Base-by-base conservation (phyloP, 2,113 vertebrate species). In the Lota lota region DNA sequence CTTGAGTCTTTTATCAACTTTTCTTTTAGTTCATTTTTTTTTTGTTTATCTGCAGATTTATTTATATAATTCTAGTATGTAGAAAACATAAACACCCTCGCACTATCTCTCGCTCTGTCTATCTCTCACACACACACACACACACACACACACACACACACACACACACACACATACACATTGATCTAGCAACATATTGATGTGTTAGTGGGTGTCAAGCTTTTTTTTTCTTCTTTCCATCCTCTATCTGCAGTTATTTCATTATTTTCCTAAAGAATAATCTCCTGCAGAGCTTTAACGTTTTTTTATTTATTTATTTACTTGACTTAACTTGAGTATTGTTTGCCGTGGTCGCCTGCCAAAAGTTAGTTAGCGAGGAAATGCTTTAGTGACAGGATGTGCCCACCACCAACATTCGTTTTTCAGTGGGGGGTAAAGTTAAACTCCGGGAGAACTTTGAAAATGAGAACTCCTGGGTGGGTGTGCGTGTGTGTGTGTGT, bases 151-250 rank as follows among this genome's bases (percentile, higher is more conserved):
- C 12, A 17, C 12, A 16, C 60, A 61, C 60, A 61, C 21, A 61
- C 60, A 62, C 61, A 63, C 61, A 36, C 61, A 63, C 61, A 36
- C 61, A 63, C 24, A 36, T 33, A 47, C 63, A 64, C 63, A 47
- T 66, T 85, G 85, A 90, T 90, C 89, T 90, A 88, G 91, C 79
- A 28, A 88, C 85, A 80, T 90, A 90, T 89, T 88, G 84, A 89
- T 88, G 87, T 90, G 70, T 74, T 79, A 81, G 82, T 75, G 64
- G 71, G 78, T 88, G 85, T 88, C 85, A 84, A 59, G 51, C 81
- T 82, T 85, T 73, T 74, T 24, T 33, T 79, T 84, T 82, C 73
- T 73, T 61, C 56, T 81, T 70, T 80, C 69, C 53, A 56, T 56
- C 17, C 17, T 53, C 53, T n/a, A 56, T 76, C 73, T 75, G 79